Base-by-base conservation (phyloP, 1,140 invertebrate species). In the Wasmannia auropunctata region DNA sequence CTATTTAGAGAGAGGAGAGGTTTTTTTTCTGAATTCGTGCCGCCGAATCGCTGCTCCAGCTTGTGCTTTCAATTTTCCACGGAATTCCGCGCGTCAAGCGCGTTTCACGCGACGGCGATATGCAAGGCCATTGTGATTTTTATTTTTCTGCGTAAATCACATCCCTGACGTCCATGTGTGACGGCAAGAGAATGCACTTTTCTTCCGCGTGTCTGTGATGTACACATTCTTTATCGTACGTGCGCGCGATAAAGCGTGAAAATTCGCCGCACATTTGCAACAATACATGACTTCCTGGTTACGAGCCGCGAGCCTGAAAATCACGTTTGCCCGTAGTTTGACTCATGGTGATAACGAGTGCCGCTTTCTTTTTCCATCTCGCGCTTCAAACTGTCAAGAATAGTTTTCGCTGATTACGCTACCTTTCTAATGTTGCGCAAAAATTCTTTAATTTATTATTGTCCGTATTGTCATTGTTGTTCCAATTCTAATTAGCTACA, bases 291-390 rank as follows among this genome's bases (percentile, higher is more conserved):
- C 51, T 79, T 46, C 37, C 74, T 56, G 34, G 81, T 87, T 87
- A 70, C 54, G 51, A 54, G 25, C n/a, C n/a, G 40, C 49, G 43
- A 76, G 28, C 7, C 22, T 31, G 70, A 86, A 87, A 86, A 86
- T 79, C 40, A 49, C 56, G 37, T 86, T 72, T 65, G 19, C 31
- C 14, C 43, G 22, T 16, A 46, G 14, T 22, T 76, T 69, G 28
- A 63, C 2, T 37, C 31, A 63, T 63, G 7, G 28, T 60, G 16
- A 25, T 43, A 43, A 46, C 37, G 11, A 16, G 5, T 25, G 6
- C 37, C 0, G 3, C 3, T 43, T 67, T 43, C 43, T 25, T 16
- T 46, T n/a, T 31, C 6, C 3, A 46, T 25, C 1, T 7, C 10
- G 1, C n/a, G 7, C 2, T n/a, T 72, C 14, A 74, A 74, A 19